Evolutionary conservation across 2,888 invertebrate genomes (phyloP).

Genomic region (Opisthograptis luteolata): DNA sequence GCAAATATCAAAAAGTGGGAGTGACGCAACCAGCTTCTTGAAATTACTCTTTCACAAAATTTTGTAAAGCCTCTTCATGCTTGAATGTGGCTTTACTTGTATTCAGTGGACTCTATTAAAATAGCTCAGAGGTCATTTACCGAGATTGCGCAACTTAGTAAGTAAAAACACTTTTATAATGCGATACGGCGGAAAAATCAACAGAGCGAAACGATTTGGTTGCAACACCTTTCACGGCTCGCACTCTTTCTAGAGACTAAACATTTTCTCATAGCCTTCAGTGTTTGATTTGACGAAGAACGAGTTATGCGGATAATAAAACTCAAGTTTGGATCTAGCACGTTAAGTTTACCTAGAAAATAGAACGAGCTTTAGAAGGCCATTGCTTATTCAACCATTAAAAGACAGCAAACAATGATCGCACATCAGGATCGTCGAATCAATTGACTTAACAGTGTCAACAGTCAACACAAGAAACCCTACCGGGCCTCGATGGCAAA

Average conservation of each 20-base stretch:
- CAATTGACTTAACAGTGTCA: slow-evolving; percentile 67
- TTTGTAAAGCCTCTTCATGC: slow-evolving; percentile 23
- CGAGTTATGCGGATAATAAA: slow-evolving; percentile 12
- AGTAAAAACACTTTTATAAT: slow-evolving; percentile 47
- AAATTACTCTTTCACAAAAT: slow-evolving; percentile 30
- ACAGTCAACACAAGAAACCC: slow-evolving; percentile 70
- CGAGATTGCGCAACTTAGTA: slow-evolving; percentile 44
- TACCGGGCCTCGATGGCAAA: slow-evolving; percentile 74
- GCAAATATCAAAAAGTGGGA: slow-evolving; percentile 56
- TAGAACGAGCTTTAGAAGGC: slow-evolving; percentile 12
- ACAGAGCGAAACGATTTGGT: slow-evolving; percentile 40
- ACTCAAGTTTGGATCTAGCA: slow-evolving; percentile 20
- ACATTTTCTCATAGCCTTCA: slow-evolving; percentile 20
- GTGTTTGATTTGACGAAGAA: slow-evolving; percentile 15
- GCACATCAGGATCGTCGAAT: slow-evolving; percentile 42
- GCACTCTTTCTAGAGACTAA: slow-evolving; percentile 22
- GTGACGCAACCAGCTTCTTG: slow-evolving; percentile 48
- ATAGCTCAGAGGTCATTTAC: slow-evolving; percentile 37
- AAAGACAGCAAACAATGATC: slow-evolving; percentile 26
- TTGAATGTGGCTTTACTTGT: slow-evolving; percentile 26
- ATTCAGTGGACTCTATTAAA: slow-evolving; percentile 25
- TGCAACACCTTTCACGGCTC: slow-evolving; percentile 36
- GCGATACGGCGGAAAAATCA: slow-evolving; percentile 51
- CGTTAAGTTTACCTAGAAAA: slow-evolving; percentile 21
- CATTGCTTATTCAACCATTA: slow-evolving; percentile 24